Evolutionary conservation across 1,140 invertebrate species (phyloP), one percentile per base, ranked within the genome.

Genomic region (Glomeris maerens): DNA sequence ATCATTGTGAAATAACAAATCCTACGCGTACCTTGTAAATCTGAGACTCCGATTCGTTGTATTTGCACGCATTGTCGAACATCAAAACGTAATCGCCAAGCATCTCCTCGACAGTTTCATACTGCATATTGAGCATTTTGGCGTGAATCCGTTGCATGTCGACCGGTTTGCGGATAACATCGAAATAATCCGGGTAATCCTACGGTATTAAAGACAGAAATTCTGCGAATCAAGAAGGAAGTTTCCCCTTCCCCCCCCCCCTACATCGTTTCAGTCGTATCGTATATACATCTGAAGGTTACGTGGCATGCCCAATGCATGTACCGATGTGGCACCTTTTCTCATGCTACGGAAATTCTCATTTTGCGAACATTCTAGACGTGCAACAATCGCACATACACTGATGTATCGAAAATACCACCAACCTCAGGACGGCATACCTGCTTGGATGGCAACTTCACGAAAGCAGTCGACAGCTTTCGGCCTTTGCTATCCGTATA

Each of bases 41-140:
- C 64, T 94, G 86, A 0, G 93, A 97, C 66, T 97, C 93, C 0
- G 95, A 94, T 66, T 98, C 95, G 67, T 99, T 98, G 66, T 95
- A 99, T 70, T 95, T 95, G 72, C 92, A 98, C 25, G 94, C 95
- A 67, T 99, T 99, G 60, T 98, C 93, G 67, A 98, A 94, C 90
- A 98, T 96, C 14, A 96, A 72, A 56, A 91, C 81, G 62, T 98
- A 86, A 69, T 99, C 95, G 0, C 82, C 78, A 0, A 92, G 80
- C 36, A 98, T 68, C 55, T 96, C 90, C 46, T 95, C 91, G 5
- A 98, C 70, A 50, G 74, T 80, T 14, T 84, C 81, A 65, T 98
- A 98, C 51, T 70, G 62, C 25, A 60, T 66, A 27, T 77, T 77
- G 62, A 84, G 86, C 36, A 95, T 71, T 61, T 90, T 92, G 41